phyloP scores from a whole-genome alignment of 2,113 vertebrate genomes.

The Herpailurus yagouaroundi region DNA sequence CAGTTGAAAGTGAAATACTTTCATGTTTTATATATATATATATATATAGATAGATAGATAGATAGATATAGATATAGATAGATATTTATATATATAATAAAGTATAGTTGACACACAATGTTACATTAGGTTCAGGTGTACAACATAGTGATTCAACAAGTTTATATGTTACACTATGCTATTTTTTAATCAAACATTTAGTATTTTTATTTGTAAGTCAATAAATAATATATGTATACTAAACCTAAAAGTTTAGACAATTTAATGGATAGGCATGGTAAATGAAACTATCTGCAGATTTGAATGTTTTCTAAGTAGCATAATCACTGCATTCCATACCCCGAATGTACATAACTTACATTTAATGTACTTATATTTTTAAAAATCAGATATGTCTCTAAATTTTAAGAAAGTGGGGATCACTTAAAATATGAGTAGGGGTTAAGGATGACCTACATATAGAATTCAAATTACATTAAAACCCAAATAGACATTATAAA shows the following conservation, averaged over 20 bases:
- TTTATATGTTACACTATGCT: background rate
- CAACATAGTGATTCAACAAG: background rate
- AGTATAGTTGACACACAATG: background rate
- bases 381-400: background rate
- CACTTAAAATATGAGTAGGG: background rate
- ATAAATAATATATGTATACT: slow-evolving; percentile 27
- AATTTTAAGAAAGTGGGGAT: background rate
- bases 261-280: background rate
- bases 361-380: background rate
- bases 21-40: background rate
- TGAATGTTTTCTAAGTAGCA: background rate
- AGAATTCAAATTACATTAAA: slow-evolving; percentile 35
- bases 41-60: background rate
- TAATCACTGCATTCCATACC: background rate
- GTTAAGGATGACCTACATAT: background rate
- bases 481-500: slow-evolving; percentile 23
- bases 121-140: background rate
- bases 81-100: background rate
- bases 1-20: background rate
- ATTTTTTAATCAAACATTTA: slow-evolving; percentile 14
- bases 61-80: background rate
- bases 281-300: background rate
- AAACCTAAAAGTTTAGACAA: slow-evolving; percentile 55
- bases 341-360: slow-evolving; percentile 3
- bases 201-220: slow-evolving; percentile 64